A percentile compares a stretch with the other conserved stretches of the same genome.
Conservation (phyloP, 2,797 vertebrate genomes). For the Rhynchotus rufescens region DNA sequence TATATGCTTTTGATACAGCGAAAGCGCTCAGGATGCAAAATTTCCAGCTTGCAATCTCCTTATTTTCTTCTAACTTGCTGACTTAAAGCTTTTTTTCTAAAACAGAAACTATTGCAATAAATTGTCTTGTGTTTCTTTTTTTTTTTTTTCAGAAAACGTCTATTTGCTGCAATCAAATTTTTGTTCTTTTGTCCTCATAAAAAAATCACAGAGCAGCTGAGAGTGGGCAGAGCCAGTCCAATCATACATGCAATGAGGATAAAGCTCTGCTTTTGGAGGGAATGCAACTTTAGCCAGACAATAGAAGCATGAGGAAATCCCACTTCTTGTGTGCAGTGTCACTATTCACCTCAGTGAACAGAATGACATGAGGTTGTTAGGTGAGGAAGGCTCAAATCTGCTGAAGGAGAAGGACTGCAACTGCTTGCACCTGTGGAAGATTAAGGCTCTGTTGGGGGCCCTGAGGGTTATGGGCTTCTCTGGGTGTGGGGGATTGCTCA, state of each 20-base stretch:
- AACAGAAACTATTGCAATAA: background rate
- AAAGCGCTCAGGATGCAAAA: background rate
- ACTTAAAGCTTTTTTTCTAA: background rate
- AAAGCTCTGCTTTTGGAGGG: background rate
- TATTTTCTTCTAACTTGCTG: background rate
- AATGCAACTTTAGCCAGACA: background rate
- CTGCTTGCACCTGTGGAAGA: background rate
- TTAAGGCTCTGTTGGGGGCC: background rate
- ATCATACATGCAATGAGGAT: background rate
- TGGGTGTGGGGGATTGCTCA: background rate
- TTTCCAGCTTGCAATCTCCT: background rate
- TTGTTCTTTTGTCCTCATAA: background rate
- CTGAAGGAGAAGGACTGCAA: background rate
- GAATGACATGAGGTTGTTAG: background rate
- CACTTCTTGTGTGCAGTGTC: background rate
- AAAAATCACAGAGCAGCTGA: background rate
- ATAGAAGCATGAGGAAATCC: background rate
- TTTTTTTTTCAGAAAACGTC: background rate
- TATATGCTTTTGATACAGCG: background rate
- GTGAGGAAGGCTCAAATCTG: background rate
- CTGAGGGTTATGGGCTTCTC: background rate
- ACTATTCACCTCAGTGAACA: background rate
- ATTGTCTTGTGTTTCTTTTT: background rate
- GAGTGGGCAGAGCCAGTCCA: rapidly evolving
- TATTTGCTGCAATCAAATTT: background rate